Evolutionary conservation across 2,888 invertebrate genomes (phyloP), one percentile per base, ranked within the genome.

Genomic region (Lydus trimaculatus): DNA sequence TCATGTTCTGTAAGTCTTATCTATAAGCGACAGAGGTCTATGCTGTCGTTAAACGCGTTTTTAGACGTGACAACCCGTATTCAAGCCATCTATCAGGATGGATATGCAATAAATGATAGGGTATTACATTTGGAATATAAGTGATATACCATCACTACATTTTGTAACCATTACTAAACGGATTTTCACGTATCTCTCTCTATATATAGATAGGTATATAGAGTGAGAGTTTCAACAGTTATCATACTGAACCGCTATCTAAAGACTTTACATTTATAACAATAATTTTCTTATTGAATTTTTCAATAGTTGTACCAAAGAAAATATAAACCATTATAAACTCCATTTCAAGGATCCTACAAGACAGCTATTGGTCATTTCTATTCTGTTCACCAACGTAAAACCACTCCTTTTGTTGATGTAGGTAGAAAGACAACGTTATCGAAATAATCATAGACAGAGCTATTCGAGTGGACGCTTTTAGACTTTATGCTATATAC

Each of bases 51-150:
- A 78, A 74, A 70, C 72, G 75, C 77, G 76, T 75, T 75, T 77
- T 77, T 74, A 72, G 66, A 69, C 72, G 66, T 78, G 78, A 77
- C 79, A 76, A 73, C 75, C 75, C 76, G 76, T 76, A 76, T 77
- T 76, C 75, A 72, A 77, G 77, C 74, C 79, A 80, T 80, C 79
- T 78, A 80, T 81, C 80, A 79, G 78, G 78, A 79, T 80, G 76
- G 79, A 79, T 80, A 78, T 80, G 79, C 80, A 79, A 79, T 81
- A 80, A 81, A 78, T 79, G 80, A 80, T 80, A 70, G 76, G 78
- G 80, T 77, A 79, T 80, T 79, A 75, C 72, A 62, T 36, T 59
- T 31, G 48, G 59, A 68, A 72, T 72, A 62, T 68, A 72, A 70
- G 68, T 65, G 70, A 72, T 72, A 66, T 64, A 66, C 61, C 31